These are phyloP conservation scores for Tarsius wallacei DNA, from an alignment of 2,797 vertebrate genomes.

Conservation along the genomic window DNA sequence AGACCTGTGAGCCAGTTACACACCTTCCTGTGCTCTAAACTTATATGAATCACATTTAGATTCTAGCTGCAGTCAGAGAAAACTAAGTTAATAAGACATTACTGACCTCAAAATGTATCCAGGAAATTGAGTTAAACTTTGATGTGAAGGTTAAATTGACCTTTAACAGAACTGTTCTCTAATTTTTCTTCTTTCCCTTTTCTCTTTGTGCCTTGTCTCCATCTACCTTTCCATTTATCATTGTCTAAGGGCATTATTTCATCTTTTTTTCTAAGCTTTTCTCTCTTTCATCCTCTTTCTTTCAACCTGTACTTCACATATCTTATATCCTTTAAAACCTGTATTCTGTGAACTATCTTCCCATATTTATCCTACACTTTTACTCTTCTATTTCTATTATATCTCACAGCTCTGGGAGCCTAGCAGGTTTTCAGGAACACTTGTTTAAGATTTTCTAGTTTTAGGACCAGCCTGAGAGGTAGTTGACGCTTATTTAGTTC, in stretches of 20 bases:
- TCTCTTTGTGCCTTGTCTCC: conserved; percentile 63
- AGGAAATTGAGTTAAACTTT: conserved; percentile 84
- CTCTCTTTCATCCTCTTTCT: conserved; percentile 75
- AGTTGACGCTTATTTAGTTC: neutral
- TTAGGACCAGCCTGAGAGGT: neutral
- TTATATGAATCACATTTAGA: conserved; percentile 71
- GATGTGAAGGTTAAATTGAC: conserved; percentile 85
- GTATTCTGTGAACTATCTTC: conserved; percentile 70
- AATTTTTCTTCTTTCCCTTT: conserved; percentile 76
- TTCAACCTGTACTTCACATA: conserved; percentile 69
- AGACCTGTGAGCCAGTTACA: neutral
- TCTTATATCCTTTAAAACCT: conserved; percentile 68
- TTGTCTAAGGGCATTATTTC: conserved; percentile 78
- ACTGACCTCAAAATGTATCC: conserved; percentile 76
- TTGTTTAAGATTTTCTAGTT: conserved; percentile 2
- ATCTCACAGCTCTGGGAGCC: neutral
- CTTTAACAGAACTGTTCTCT: conserved; percentile 76
- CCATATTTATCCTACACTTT: conserved; percentile 55
- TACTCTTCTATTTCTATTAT: conserved; percentile 54
- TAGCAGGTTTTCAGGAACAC: conserved; percentile 5
- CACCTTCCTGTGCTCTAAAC: neutral
- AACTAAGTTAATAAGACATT: conserved; percentile 84
- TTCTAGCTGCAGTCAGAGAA: conserved; percentile 77
- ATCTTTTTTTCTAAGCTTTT: conserved; percentile 73
- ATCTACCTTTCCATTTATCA: conserved; percentile 72